Base-by-base conservation (phyloP, 2,113 vertebrate species). In the Brachionichthys hirsutus region DNA sequence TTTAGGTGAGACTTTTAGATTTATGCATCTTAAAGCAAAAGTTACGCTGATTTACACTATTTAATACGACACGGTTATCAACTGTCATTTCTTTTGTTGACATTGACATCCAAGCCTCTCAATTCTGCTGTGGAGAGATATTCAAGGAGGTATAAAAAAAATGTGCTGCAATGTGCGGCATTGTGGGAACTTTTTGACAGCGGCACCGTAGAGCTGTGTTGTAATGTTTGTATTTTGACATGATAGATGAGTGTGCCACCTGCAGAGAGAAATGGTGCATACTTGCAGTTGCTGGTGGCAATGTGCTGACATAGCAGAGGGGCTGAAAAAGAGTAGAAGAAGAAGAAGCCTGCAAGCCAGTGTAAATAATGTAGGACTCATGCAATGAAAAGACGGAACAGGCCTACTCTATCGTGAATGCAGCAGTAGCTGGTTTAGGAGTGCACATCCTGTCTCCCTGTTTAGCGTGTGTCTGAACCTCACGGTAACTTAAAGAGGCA, bases 1-100 rank as follows among this genome's bases (percentile, higher is more conserved):
- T 91, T 87, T 97, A 91, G 95, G 96, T 98, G 95, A 89, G 73
- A 24, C 9, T 55, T 80, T 30, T 16, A 1, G 11, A 1, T 44
- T 30, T 30, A 30, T 30, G 24, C 24, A 6, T 30, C 24, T 30
- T 30, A 30, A 30, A 30, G 8, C 24, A 4, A 30, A 30, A 30
- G 24, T 30, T 30, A 30, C 24, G 13, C 12, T 13, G 5, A 34
- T 30, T 30, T 30, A 30, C 24, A 8, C 5, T 4, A 30, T 30
- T 30, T 30, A 6, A 30, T 30, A 30, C 24, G 24, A 30, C 24
- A 30, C 24, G 24, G 8, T 30, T 30, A 30, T 30, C 8, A 30
- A 30, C 24, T 8, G 8, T 30, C 24, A 9, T 24, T 41, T 47
- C 6, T 53, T 20, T 17, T 56, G 17, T 65, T 59, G 9, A 7